Conservation (phyloP, 2,888 invertebrate genomes). For the Elegia similella region DNA sequence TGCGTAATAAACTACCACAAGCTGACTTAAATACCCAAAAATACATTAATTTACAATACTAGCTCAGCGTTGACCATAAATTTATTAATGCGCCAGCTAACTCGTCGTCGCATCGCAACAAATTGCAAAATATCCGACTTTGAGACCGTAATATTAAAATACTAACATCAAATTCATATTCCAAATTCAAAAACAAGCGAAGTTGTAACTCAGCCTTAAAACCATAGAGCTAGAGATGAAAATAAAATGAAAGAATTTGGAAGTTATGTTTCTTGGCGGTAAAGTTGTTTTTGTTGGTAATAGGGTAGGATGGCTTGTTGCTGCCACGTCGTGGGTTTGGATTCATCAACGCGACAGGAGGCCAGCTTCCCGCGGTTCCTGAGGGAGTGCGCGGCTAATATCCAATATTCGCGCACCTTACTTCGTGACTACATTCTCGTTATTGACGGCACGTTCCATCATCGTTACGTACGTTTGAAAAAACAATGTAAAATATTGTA, state of each 20-base stretch:
- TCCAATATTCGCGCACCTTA: conserved; percentile 52
- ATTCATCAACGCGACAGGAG: conserved; percentile 73
- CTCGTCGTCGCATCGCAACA: conserved; percentile 46
- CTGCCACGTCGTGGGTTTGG: conserved; percentile 51
- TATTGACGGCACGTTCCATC: conserved; percentile 29
- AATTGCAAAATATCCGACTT: conserved; percentile 60
- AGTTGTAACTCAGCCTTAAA: not conserved
- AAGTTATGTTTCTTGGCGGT: conserved; percentile 15
- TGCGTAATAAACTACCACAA: conserved; percentile 19
- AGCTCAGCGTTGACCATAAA: conserved; percentile 52
- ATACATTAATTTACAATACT: conserved; percentile 40
- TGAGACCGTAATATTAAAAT: conserved; percentile 66
- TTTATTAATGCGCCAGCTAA: conserved; percentile 59
- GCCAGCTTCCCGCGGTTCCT: conserved; percentile 48
- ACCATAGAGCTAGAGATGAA: conserved; percentile 3
- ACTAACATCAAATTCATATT: conserved; percentile 42
- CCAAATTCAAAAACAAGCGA: not conserved
- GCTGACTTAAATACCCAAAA: conserved; percentile 16
- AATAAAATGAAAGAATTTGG: not conserved
- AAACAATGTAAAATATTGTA: not conserved
- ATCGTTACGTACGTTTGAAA: not conserved
- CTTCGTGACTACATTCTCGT: conserved; percentile 30
- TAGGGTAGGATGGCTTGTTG: conserved; percentile 50
- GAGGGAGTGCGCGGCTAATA: conserved; percentile 40
- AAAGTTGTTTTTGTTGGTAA: conserved; percentile 27